Base-by-base conservation (phyloP, 2,113 vertebrate species). In the Ophiodon elongatus region DNA sequence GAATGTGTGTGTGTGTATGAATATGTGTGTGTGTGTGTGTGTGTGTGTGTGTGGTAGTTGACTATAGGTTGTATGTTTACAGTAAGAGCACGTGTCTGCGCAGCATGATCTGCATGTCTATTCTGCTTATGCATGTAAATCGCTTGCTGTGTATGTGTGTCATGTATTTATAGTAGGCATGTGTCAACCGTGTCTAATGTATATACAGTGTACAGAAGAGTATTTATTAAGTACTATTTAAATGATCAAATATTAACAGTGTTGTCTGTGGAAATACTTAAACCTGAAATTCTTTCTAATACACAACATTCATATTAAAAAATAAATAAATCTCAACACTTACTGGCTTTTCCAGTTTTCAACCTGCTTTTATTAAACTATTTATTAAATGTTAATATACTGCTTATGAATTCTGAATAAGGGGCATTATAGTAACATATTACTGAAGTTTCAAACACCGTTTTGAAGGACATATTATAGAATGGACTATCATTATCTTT, bases 51-150 rank as follows among this genome's bases (percentile, higher is more conserved):
- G 21, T 31, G 31, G 41, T 8, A 39, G 17, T 82, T 69, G 47
- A 43, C 57, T 54, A 41, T 43, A 23, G 15, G 59, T 37, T 65
- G 72, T 77, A 68, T 82, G 83, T 91, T 88, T 89, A 82, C 81
- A 74, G 68, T 66, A 17, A 79, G 56, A 57, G 41, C 87, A 88
- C 56, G 56, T 83, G 85, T 86, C 71, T 19, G 25, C 79, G 79
- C 73, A 31, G 75, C 84, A 75, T 41, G 79, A 86, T 87, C 47
- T 67, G 73, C 76, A 68, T 54, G 72, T 90, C 70, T 89, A 75
- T 39, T 69, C 82, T 65, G 59, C 66, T 88, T 39, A 80, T 76
- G 70, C 31, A 81, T 83, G 64, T 54, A 74, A 79, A 85, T 3
- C 5, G 27, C 35, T 59, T 7, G 37, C 56, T 74, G 41, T 74